A percentile compares a stretch with the other conserved stretches of the same genome.
These are phyloP conservation scores for Calyptomena viridis DNA, from an alignment of 2,113 vertebrate genomes.

Conservation along the genomic window DNA sequence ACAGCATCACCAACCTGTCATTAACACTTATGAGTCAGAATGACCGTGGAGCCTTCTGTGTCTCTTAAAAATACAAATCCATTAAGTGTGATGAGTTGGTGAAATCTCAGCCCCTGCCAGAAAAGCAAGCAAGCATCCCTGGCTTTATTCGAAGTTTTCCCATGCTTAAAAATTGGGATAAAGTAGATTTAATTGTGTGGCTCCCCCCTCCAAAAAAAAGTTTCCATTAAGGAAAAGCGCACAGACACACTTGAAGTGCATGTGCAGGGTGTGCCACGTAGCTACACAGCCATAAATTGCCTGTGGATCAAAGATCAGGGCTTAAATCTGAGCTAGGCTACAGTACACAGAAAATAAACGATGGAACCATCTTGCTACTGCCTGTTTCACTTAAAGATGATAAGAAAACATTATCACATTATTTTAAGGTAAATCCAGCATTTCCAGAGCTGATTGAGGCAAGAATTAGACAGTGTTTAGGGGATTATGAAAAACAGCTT, in stretches of 20 bases:
- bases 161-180: not conserved
- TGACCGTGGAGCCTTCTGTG: not conserved
- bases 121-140: not conserved
- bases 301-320: constrained; percentile 73
- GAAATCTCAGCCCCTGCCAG: not conserved
- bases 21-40: constrained; percentile 22
- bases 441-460: constrained; percentile 81
- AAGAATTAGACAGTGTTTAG: constrained; percentile 89
- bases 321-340: constrained; percentile 66
- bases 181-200: not conserved
- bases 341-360: constrained; percentile 72
- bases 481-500: constrained; percentile 90
- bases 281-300: constrained; percentile 63
- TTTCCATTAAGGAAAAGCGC: not conserved
- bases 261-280: not conserved
- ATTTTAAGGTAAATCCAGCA: constrained; percentile 85
- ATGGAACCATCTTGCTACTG: constrained; percentile 74
- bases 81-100: constrained; percentile 20
- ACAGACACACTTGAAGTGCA: not conserved
- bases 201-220: not conserved
- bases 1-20: constrained; percentile 36
- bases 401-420: constrained; percentile 84
- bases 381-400: constrained; percentile 76
- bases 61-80: not conserved
- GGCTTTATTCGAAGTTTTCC: constrained; percentile 27